These are phyloP conservation scores for Drosophila kokeensis DNA, from an alignment of 2,888 invertebrate species.

Conservation along the genomic window DNA sequence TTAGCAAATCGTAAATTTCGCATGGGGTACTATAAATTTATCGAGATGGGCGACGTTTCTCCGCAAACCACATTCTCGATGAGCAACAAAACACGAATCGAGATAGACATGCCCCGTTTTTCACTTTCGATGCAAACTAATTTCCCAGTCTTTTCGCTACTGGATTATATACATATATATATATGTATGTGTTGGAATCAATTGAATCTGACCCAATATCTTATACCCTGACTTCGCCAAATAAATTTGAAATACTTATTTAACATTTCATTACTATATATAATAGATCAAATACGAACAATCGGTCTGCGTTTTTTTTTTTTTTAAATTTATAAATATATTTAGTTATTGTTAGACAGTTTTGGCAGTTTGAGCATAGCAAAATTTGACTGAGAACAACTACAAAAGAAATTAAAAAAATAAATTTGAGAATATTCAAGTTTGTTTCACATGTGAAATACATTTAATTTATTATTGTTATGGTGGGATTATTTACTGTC, in stretches of 20 bases:
- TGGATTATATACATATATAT: not conserved
- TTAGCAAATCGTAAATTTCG: conserved; percentile 22
- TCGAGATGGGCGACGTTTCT: not conserved
- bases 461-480: not conserved
- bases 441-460: not conserved
- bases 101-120: not conserved
- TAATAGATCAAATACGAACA: not conserved
- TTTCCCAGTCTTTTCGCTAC: not conserved
- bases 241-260: not conserved
- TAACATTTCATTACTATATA: not conserved
- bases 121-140: not conserved
- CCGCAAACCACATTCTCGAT: not conserved
- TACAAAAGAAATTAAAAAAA: not conserved
- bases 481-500: not conserved
- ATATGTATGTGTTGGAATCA: not conserved
- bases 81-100: not conserved
- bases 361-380: not conserved
- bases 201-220: not conserved
- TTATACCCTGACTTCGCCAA: not conserved
- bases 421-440: not conserved
- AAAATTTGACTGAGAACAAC: not conserved
- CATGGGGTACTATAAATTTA: not conserved
- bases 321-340: not conserved
- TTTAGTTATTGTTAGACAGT: not conserved
- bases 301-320: not conserved